These are phyloP conservation scores for Probosciger aterrimus DNA, from an alignment of 2,113 vertebrate genomes.

Conservation along the genomic window DNA sequence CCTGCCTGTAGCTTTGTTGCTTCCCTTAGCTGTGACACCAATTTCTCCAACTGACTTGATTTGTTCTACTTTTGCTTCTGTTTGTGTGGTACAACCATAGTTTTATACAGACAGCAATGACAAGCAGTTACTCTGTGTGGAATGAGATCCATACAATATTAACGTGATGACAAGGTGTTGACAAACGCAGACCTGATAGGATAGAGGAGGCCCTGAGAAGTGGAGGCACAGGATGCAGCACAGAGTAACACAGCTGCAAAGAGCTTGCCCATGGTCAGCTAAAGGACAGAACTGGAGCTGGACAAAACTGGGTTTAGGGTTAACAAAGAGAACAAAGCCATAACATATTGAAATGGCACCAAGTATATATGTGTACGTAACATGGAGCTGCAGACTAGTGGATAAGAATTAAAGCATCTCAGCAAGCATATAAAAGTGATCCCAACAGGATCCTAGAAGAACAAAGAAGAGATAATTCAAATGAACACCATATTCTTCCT, in stretches of 20 bases:
- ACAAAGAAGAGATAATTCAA: no score
- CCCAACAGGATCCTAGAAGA: not conserved
- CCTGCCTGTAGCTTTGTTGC: not conserved
- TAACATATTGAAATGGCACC: no score
- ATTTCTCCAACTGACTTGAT: not conserved
- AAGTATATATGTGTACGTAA: not conserved
- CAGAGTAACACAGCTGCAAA: not conserved
- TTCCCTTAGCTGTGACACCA: not conserved
- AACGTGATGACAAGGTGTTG: not conserved
- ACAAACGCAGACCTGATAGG: not conserved
- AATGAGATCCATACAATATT: no score
- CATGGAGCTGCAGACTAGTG: not conserved
- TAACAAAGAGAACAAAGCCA: not conserved
- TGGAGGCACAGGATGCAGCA: not conserved
- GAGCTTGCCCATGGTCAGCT: not conserved
- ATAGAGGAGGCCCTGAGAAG: not conserved
- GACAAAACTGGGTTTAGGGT: no score
- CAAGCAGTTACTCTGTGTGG: not conserved
- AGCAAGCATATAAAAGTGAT: not conserved
- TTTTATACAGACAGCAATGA: not conserved
- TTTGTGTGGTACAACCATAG: rapidly evolving
- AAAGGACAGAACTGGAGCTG: not conserved
- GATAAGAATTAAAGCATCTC: not conserved
- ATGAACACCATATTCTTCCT: not conserved
- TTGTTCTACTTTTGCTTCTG: not conserved